Evolutionary conservation across 2,113 vertebrate species (phyloP), one percentile per base, ranked within the genome.

Genomic region (Ammodytes marinus): DNA sequence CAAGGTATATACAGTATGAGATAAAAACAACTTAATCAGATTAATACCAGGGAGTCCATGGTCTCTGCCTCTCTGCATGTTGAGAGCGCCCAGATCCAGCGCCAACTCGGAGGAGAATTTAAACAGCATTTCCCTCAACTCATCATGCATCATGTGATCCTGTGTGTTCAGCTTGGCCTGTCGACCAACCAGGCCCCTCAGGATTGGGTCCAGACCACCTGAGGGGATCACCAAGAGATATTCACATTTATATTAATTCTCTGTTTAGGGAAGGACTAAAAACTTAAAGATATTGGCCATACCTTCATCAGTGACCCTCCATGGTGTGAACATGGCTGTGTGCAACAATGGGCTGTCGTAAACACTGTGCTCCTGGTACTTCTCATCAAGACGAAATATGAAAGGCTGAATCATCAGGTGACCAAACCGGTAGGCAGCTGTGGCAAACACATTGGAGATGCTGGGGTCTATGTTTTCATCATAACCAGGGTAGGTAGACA

Each of bases 241-340:
- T 59, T 8, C 4, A 69, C 11, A 64, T 3, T 1, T 8, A 0
- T 54, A 19, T 42, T 53, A 1, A 19, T 6, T 35, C 1, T 61
- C 19, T 68, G 4, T 47, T 45, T 0, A n/a, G 5, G 6, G 7
- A 57, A 53, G 0, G 11, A 42, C 17, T 17, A n/a, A 64, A 35
- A 73, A 55, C 12, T 61, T 61, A 10, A 11, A 40, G 7, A 46
- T 57, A 1, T 19, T 5, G 3, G 9, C 6, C 43, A n/a, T 76
- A 97, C 97, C 97, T 94, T 96, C 94, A 84, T 90, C 90, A 37
- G 96, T 0, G 0, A 97, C 54, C 64, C 97, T 96, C 97, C 97
- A 98, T 2, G 93, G 86, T 14, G 97, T 63, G 61, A 96, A 96
- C 80, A 97, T 96, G 37, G 94, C 86, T 0, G 3, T 86, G 83